phyloP scores from a whole-genome alignment of 2,113 vertebrate genomes.

The Lophius piscatorius region DNA sequence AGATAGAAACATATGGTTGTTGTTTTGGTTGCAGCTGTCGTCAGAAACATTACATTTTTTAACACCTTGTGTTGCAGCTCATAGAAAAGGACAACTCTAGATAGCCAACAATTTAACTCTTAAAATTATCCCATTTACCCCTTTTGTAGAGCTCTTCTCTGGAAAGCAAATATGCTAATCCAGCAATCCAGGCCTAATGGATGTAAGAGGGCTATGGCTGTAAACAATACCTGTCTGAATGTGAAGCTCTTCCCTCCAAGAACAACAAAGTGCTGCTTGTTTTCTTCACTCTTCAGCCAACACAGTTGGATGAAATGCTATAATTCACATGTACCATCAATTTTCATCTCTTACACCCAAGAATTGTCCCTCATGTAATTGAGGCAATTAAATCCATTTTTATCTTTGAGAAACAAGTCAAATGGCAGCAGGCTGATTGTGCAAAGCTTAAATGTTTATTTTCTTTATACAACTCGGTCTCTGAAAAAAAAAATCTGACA shows the following conservation, averaged over 20 bases:
- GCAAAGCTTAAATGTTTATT: conserved; percentile 18
- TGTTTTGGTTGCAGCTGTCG: conserved; percentile 16
- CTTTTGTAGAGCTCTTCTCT: conserved; percentile 5
- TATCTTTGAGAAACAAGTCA: conserved; percentile 45
- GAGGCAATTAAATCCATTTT: conserved; percentile 36
- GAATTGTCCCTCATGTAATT: conserved; percentile 31
- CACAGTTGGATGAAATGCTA: conserved; percentile 11
- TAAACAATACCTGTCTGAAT: conserved; percentile 51
- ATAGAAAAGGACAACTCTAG: not conserved
- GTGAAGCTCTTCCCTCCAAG: conserved; percentile 12
- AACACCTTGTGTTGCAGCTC: conserved; percentile 11
- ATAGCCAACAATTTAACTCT: conserved; percentile 1
- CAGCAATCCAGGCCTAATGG: conserved; percentile 12
- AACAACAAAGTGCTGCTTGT: conserved; percentile 26
- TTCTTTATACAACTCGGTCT: too few relatives aligned
- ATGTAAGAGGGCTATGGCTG: conserved; percentile 4
- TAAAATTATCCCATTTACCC: not conserved
- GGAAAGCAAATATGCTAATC: conserved; percentile 9
- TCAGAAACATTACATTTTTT: conserved; percentile 1
- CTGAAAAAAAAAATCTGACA: conserved; percentile 22
- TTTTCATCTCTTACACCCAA: conserved; percentile 24
- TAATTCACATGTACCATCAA: conserved; percentile 33
- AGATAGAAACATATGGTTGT: conserved; percentile 20
- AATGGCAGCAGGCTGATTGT: conserved; percentile 37
- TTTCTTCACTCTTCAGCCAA: conserved; percentile 18